Base-by-base conservation (phyloP, 2,797 vertebrate genomes). In the Tolypeutes matacus region DNA sequence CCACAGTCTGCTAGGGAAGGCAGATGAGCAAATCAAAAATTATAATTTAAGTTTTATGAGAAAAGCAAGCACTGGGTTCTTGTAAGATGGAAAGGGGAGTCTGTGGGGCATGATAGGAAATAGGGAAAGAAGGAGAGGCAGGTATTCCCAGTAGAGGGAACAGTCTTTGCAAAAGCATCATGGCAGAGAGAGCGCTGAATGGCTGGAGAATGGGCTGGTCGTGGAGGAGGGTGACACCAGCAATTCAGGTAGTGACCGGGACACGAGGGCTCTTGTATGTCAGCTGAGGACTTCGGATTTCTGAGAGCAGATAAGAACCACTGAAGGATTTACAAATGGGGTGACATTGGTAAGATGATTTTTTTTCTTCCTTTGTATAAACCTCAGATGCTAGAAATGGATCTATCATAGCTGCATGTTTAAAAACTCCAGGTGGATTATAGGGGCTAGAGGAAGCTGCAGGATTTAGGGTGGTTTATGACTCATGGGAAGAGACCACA, bases 161-260 rank as follows among this genome's bases (percentile, higher is more conserved):
- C 53, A 85, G 17, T 31, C 8, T 88, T n/a, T 29, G 31, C 18
- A 15, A 20, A 62, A 34, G 65, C 11, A 0, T 25, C 31, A 42
- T 1, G 0, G 20, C 17, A n/a, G 25, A 78, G 67, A 21, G 23
- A 8, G 0, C 1, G 0, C 12, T 4, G 11, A 34, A 15, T 49
- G 20, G 17, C 60, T 11, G 51, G 58, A 36, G 12, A 3, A 2
- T 53, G 25, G 62, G 15, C 29, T 20, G 69, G 34, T 46, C 17
- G 25, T 78, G 0, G 49, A 62, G 78, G 20, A 51, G 9, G 4
- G 21, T 14, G 69, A 49, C 6, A 46, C n/a, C 23, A 34, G 18
- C 29, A n/a, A 42, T 85, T 73, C 78, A 73, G 17, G 42, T 4
- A 65, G 20, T 36, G 15, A 12, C 49, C 0, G 8, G 21, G 58